These are phyloP conservation scores for Spilarctia lutea DNA, from an alignment of 2,888 invertebrate species.

Conservation along the genomic window DNA sequence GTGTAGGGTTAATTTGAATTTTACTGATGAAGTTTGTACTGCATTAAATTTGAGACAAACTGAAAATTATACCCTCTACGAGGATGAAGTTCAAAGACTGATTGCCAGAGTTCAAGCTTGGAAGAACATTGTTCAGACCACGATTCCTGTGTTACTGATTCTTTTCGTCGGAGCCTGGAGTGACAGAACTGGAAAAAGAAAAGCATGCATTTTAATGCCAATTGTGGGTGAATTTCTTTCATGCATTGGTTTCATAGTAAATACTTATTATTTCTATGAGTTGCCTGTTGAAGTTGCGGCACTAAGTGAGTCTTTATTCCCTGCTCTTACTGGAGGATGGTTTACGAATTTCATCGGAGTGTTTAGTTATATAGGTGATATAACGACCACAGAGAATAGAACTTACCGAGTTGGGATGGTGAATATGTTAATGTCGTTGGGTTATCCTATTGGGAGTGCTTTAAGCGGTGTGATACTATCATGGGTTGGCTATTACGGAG, in stretches of 20 bases:
- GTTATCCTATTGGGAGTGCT: slow-evolving; percentile 95
- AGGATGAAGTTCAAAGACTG: slow-evolving; percentile 89
- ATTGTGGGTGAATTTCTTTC: slow-evolving; percentile 93
- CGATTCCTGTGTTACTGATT: slow-evolving; percentile 93
- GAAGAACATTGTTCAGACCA: slow-evolving; percentile 94
- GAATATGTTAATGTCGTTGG: slow-evolving; percentile 94
- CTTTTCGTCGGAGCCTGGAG: slow-evolving; percentile 94
- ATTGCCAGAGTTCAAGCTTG: slow-evolving; percentile 93
- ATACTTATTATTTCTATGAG: slow-evolving; percentile 92
- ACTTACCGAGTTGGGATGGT: slow-evolving; percentile 94
- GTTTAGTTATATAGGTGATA: slow-evolving; percentile 95
- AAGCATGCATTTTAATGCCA: slow-evolving; percentile 93
- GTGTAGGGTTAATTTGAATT: slow-evolving; percentile 92
- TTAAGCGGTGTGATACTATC: slow-evolving; percentile 91
- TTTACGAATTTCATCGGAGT: slow-evolving; percentile 95
- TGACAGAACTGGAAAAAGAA: slow-evolving; percentile 89
- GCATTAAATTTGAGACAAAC: slow-evolving; percentile 91
- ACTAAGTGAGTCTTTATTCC: slow-evolving; percentile 92
- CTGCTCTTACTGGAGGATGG: slow-evolving; percentile 94
- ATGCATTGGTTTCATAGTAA: slow-evolving; percentile 91
- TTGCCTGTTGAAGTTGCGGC: slow-evolving; percentile 93
- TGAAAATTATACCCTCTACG: slow-evolving; percentile 84
- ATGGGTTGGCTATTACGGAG: slow-evolving; percentile 93
- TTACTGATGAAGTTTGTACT: slow-evolving; percentile 90
- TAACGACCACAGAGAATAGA: slow-evolving; percentile 92